Evolutionary conservation across 1,140 invertebrate genomes (phyloP), one percentile per base, ranked within the genome.

Genomic region (Papilio machaon): DNA sequence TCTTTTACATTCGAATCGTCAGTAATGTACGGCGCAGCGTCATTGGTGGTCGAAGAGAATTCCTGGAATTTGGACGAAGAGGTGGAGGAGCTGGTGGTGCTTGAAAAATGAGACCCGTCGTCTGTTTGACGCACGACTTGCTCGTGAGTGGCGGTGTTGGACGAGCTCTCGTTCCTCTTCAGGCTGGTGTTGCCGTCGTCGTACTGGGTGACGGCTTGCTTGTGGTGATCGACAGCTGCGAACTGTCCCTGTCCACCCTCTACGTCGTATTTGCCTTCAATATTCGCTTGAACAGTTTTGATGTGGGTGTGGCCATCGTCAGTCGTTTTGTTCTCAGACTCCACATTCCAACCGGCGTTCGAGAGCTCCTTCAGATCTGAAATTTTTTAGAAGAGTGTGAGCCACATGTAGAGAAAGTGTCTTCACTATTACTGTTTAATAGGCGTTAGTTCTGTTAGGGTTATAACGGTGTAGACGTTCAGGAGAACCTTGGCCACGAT

Each of bases 131-230:
- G 95, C 30, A 95, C 91, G n/a, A 96, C 95, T 86, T 96, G 95
- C 88, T 97, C 96, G 81, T 95, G 95, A 8, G 96, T 94, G 30
- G 96, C 94, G 13, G 95, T 96, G 83, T 95, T 95, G 6, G 95
- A 95, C 80, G 93, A 91, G 70, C 95, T 94, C 76, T 96, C 95
- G 43, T 95, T 94, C 46, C 95, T 93, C 87, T 95, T 95, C n/a
- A 95, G 91, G 82, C 95, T 96, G 86, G 95, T 96, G 86, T 95
- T 95, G 78, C 96, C 96, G 78, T 96, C 96, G 54, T 96, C 95
- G 89, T 96, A 95, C 82, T 95, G 95, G 38, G 95, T 96, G 67
- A 95, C 94, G 4, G 95, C 95, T 79, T 95, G 92, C 52, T 92
- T 93, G 84, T 96, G 95, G 84, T 96, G 94, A 82, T 96, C 96